Evolutionary conservation across 2,113 vertebrate genomes (phyloP).

Genomic region (Tetrax tetrax): DNA sequence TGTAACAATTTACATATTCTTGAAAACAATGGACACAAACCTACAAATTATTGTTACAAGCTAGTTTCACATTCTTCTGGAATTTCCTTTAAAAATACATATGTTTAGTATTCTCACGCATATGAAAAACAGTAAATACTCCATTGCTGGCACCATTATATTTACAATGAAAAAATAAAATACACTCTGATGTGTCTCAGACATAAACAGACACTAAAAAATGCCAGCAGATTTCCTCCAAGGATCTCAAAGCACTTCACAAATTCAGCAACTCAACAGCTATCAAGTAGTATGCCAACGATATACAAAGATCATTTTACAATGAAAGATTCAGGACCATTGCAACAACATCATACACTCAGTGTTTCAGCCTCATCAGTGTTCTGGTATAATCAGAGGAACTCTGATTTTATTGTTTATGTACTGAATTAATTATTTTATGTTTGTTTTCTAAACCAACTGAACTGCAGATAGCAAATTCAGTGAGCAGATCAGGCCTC

Average conservation of each 20-base stretch:
- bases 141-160: slow-evolving; percentile 18
- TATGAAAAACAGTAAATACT: slow-evolving; percentile 59
- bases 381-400: not conserved
- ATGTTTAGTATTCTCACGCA: slow-evolving; percentile 69
- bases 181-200: not conserved
- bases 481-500: not conserved
- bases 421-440: not conserved
- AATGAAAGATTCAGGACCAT: not conserved
- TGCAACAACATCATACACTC: not conserved
- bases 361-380: not conserved
- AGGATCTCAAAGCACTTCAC: not conserved
- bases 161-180: not conserved
- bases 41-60: slow-evolving; percentile 70
- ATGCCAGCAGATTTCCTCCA: not conserved
- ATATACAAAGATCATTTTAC: not conserved
- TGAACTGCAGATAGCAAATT: not conserved
- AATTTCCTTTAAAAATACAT: slow-evolving; percentile 69
- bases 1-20: slow-evolving; percentile 56
- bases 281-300: not conserved
- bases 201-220: not conserved
- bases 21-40: slow-evolving; percentile 65
- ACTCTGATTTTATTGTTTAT: not conserved
- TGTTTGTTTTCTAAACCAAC: not conserved
- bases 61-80: slow-evolving; percentile 55
- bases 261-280: not conserved